Base-by-base conservation (phyloP, 2,113 vertebrate genomes). In the Vidua chalybeata region DNA sequence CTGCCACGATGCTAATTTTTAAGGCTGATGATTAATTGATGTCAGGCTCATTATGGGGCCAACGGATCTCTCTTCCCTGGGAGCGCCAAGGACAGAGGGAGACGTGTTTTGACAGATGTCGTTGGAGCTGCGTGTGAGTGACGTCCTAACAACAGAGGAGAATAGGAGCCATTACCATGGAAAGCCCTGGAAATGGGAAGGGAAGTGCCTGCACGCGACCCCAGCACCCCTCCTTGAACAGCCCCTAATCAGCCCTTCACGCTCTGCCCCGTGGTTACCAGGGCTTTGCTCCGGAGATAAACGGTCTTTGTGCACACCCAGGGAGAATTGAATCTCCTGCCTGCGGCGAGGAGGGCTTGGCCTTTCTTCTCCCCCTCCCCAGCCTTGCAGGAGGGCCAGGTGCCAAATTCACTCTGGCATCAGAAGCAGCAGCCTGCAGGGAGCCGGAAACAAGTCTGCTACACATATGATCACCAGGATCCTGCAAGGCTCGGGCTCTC, bases 21-120 rank as follows among this genome's bases (percentile, higher is more conserved):
- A 89, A 81, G 63, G 87, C 75, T 93, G 64, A 82, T 94, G 96
- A 96, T 97, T 97, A 97, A 93, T 94, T 95, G 95, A 96, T 97
- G 92, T 92, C 89, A 95, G 94, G 71, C 95, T 95, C 79, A 84
- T 94, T 90, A 94, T 0, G 35, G 83, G 92, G 91, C 95, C 59
- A 78, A 81, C 13, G 6, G 94, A 74, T 91, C 86, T 77, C 75
- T 76, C 83, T 84, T 94, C 48, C 61, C 89, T 51, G 21, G 87
- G 52, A 93, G 94, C 22, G 6, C 84, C 73, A 84, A 93, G 93
- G 83, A 89, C 18, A 4, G 61, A 48, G 87, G 46, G 61, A 85
- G 67, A 90, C 48, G 5, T 68, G 96, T 95, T 97, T 93, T 97
- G 96, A 96, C 95, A 97, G 91, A 97, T 91, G 89, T 68, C 68